phyloP scores from a whole-genome alignment of 2,113 vertebrate genomes.

The Poeciliopsis prolifica region DNA sequence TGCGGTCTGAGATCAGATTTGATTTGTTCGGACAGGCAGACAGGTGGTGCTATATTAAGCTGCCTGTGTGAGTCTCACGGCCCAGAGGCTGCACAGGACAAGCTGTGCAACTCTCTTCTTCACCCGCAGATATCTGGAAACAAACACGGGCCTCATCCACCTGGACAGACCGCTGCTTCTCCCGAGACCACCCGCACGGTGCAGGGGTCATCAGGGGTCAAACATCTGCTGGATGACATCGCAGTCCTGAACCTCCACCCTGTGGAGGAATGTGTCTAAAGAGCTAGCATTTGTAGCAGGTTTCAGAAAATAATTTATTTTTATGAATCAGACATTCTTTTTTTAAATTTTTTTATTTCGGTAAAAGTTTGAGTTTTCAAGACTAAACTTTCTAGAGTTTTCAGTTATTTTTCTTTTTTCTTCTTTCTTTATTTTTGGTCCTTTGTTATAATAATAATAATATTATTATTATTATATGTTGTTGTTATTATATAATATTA shows the following conservation, averaged over 20 bases:
- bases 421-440: no score
- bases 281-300: neutral
- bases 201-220: neutral
- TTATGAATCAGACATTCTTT: neutral
- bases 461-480: no score
- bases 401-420: no score
- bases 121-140: slow-evolving; percentile 20
- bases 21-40: slow-evolving; percentile 11
- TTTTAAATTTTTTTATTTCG: no score
- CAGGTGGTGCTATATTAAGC: slow-evolving; percentile 45
- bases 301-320: neutral
- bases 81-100: slow-evolving; percentile 1
- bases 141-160: slow-evolving; percentile 25
- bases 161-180: neutral
- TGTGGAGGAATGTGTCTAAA: slow-evolving; percentile 2
- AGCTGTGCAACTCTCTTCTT: slow-evolving; percentile 4
- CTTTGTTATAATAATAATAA: no score
- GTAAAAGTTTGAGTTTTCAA: no score
- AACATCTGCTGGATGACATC: slow-evolving; percentile 9
- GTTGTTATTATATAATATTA: no score
- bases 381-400: no score
- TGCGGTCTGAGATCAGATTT: neutral
- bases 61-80: slow-evolving; percentile 1
- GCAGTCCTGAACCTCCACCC: slow-evolving; percentile 9
- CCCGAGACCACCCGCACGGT: slow-evolving; percentile 5